These are phyloP conservation scores for Pangasius mekongensis DNA, from an alignment of 2,797 vertebrate genomes.

Conservation along the genomic window DNA sequence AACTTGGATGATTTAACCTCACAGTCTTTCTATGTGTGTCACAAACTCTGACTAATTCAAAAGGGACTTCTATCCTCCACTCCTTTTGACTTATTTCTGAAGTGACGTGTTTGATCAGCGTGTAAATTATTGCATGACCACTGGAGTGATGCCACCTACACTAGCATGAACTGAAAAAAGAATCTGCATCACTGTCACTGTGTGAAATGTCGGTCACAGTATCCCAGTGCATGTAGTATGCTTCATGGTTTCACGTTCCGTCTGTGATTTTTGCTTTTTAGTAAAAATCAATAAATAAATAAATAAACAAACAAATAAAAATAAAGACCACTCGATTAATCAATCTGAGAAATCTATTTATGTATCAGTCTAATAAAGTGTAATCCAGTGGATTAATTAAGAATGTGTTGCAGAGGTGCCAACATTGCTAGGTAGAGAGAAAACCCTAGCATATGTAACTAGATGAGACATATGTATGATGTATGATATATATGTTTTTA, in stretches of 20 bases:
- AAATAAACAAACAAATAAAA: background rate
- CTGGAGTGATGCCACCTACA: background rate
- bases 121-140: conserved; percentile 36
- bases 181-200: background rate
- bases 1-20: conserved; percentile 63
- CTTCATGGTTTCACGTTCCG: background rate
- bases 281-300: too few species aligned
- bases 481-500: too few species aligned
- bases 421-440: background rate
- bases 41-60: conserved; percentile 32
- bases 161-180: background rate
- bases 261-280: background rate
- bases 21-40: conserved; percentile 21
- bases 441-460: background rate
- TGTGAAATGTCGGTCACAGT: background rate
- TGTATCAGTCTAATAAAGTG: background rate
- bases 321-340: background rate
- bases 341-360: background rate
- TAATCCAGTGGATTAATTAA: background rate
- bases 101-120: background rate
- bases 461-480: background rate
- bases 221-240: background rate
- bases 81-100: background rate
- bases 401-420: background rate
- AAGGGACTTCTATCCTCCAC: background rate